Base-by-base conservation (phyloP, 2,888 invertebrate genomes). In the Eristalis pertinax region DNA sequence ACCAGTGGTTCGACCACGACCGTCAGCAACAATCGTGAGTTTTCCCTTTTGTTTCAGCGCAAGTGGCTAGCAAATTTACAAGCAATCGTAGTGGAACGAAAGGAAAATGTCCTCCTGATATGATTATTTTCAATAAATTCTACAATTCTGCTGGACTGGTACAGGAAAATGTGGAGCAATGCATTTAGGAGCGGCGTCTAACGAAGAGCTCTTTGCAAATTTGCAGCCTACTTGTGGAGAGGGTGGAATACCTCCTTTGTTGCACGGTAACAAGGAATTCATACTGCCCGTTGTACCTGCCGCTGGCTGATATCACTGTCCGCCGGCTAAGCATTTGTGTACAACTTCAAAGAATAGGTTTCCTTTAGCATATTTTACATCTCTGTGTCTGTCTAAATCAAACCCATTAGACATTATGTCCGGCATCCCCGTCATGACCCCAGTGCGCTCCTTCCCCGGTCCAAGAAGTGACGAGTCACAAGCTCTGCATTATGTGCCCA, bases 11-110 rank as follows among this genome's bases (percentile, higher is more conserved):
- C 74, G 74, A 56, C 62, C 41, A 69, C 41, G 70, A 76, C 50
- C 70, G 64, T 24, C 75, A 35, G 38, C 32, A 8, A 70, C 4
- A 19, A 56, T 84, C 84, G 79, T 84, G 84, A 78, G 69, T 43
- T 84, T 84, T 84, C 74, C 84, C 69, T 77, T 84, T 84, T 79
- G 65, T 32, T 62, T 68, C 29, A 62, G 69, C 65, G 68, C 69
- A 77, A 83, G 73, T 69, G 69, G 69, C 43, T 69, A 15, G 50
- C 19, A 24, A 65, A 79, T 78, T 74, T 68, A 38, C 43, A 43
- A 4, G 38, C 68, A 73, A 84, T 84, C 64, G 78, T n/a, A 58
- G 68, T 32, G 41, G 63, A 50, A 79, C 69, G 64, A 78, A 78
- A 56, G 64, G 50, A 60, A 41, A 65, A 62, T 78, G 78, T 74